Evolutionary conservation across 2,113 vertebrate genomes (phyloP).

Genomic region (Tachysurus vachellii): DNA sequence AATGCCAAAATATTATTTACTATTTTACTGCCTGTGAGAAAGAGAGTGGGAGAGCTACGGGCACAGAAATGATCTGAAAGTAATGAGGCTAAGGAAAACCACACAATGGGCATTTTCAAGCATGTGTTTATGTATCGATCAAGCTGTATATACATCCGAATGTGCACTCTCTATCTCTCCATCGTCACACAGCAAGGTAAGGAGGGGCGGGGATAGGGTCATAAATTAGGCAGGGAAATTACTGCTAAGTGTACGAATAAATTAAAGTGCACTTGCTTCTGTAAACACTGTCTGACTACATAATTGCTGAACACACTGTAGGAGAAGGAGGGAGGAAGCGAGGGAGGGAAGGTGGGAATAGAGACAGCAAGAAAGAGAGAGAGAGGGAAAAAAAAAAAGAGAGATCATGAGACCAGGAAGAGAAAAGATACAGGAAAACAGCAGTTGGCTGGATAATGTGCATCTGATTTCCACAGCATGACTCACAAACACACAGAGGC

Average conservation of each 20-base stretch:
- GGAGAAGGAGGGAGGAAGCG: constrained; percentile 34
- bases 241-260: constrained; percentile 66
- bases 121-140: constrained; percentile 22
- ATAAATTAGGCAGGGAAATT: constrained; percentile 62
- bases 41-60: background rate
- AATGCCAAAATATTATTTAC: constrained; percentile 44
- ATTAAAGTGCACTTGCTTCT: constrained; percentile 64
- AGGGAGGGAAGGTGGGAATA: constrained; percentile 37
- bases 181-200: constrained; percentile 43
- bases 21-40: constrained; percentile 7
- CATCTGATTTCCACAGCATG: constrained; percentile 25
- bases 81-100: background rate
- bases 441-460: background rate
- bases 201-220: constrained; percentile 39
- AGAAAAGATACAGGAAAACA: background rate
- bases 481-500: background rate
- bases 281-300: constrained; percentile 61
- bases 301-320: constrained; percentile 61
- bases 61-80: background rate
- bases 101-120: constrained; percentile 9
- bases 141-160: constrained; percentile 38
- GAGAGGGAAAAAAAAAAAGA: constrained; percentile 18
- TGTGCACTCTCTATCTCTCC: constrained; percentile 33
- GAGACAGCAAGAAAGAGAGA: background rate
- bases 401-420: background rate